phyloP scores from a whole-genome alignment of 2,888 invertebrate genomes.

The Himalopsyche anomala region DNA sequence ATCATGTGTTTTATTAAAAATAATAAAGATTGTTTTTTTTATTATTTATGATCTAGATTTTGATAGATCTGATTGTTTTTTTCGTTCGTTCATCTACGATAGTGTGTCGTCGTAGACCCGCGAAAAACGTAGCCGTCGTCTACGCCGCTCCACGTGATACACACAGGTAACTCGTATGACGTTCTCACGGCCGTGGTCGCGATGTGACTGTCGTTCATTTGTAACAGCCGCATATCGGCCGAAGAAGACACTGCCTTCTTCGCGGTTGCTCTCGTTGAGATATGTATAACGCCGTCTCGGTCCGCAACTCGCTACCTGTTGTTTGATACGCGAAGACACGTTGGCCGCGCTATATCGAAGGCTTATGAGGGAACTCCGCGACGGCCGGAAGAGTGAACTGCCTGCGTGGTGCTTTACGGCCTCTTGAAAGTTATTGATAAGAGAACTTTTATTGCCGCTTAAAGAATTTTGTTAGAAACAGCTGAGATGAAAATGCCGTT shows the following conservation, averaged over 20 bases:
- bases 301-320: conserved; percentile 17
- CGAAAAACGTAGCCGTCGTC: conserved; percentile 13
- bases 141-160: conserved; percentile 47
- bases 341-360: conserved; percentile 55
- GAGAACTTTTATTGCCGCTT: conserved; percentile 25
- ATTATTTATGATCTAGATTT: too few species aligned
- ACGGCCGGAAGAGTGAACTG: conserved; percentile 45
- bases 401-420: conserved; percentile 39
- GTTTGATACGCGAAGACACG: conserved; percentile 53
- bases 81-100: neutral
- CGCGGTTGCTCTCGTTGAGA: neutral
- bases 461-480: conserved; percentile 33
- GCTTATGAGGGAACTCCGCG: conserved; percentile 50
- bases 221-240: conserved; percentile 39
- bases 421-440: conserved; percentile 41
- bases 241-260: conserved; percentile 19
- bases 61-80: neutral
- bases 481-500: neutral
- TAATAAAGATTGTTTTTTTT: too few species aligned
- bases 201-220: conserved; percentile 53
- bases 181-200: conserved; percentile 56
- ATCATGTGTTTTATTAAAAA: too few species aligned
- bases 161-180: conserved; percentile 51
- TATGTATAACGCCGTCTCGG: neutral
- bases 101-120: conserved; percentile 11